These are phyloP conservation scores for Muntiacus muntjak DNA, from an alignment of 2,113 vertebrate species.

Conservation along the genomic window DNA sequence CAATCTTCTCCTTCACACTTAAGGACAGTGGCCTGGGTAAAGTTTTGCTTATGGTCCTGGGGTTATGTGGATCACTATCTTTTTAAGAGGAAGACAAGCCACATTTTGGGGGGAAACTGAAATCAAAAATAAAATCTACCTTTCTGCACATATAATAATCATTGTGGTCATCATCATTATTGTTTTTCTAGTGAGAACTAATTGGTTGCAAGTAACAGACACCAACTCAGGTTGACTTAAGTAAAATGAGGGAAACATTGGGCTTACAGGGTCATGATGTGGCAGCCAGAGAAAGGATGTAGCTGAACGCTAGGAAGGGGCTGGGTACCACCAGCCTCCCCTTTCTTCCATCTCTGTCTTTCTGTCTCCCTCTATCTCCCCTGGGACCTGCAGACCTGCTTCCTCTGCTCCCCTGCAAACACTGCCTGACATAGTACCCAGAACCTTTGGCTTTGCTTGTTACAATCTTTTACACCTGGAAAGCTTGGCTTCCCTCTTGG, in stretches of 20 bases:
- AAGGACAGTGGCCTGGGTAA: not conserved
- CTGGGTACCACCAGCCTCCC: not conserved
- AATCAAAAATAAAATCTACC: not conserved
- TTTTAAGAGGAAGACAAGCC: not conserved
- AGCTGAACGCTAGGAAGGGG: not conserved
- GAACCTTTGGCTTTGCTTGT: not conserved
- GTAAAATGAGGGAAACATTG: not conserved
- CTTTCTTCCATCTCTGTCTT: not conserved
- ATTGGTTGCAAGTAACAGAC: not conserved
- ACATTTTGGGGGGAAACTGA: not conserved
- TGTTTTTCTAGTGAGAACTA: not conserved
- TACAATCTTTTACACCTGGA: not conserved
- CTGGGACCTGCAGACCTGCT: not conserved
- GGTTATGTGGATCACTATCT: not conserved
- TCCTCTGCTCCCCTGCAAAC: not conserved
- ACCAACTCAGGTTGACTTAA: not conserved
- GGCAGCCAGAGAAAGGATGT: not conserved
- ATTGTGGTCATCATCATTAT: not conserved
- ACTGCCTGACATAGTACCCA: fast-evolving
- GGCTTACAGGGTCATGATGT: not conserved
- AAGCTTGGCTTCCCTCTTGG: not conserved
- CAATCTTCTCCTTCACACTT: not conserved
- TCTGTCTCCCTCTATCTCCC: not conserved
- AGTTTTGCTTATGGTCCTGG: not conserved
- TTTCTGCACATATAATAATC: not conserved